Evolutionary conservation across 2,888 invertebrate genomes (phyloP).

Genomic region (Eristalinus sepulchralis): DNA sequence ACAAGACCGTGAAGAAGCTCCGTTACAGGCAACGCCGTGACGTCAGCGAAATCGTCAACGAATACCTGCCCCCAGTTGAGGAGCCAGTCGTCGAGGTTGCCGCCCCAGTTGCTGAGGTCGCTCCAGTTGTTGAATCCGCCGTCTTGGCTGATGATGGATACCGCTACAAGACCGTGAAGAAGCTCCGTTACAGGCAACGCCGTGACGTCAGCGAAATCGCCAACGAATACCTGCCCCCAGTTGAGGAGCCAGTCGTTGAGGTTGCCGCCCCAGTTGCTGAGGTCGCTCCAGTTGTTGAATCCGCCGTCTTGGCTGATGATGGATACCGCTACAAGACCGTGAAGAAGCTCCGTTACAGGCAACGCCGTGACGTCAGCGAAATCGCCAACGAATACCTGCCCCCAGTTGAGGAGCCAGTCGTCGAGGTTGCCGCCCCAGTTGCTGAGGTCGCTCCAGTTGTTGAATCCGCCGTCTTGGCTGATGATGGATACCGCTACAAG

Average conservation of each 20-base stretch:
- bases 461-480: conserved; percentile 42
- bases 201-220: conserved; percentile 74
- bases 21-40: conserved; percentile 72
- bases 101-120: conserved; percentile 30
- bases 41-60: conserved; percentile 73
- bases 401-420: conserved; percentile 52
- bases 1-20: conserved; percentile 74
- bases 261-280: conserved; percentile 30
- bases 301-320: conserved; percentile 47
- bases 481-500: conserved; percentile 74
- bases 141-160: conserved; percentile 38
- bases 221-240: conserved; percentile 68
- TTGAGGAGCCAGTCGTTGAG: conserved; percentile 60
- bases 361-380: conserved; percentile 75
- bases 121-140: conserved; percentile 30
- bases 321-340: conserved; percentile 75
- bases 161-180: conserved; percentile 32
- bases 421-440: conserved; percentile 38
- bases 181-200: conserved; percentile 49
- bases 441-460: conserved; percentile 35
- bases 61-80: conserved; percentile 72
- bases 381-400: conserved; percentile 72
- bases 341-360: conserved; percentile 67
- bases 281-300: conserved; percentile 9
- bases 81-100: conserved; percentile 51